A percentile compares a stretch with the other conserved stretches of the same genome.
Evolutionary conservation across 2,797 vertebrate species (phyloP).

Genomic region (Chiloscyllium punctatum): DNA sequence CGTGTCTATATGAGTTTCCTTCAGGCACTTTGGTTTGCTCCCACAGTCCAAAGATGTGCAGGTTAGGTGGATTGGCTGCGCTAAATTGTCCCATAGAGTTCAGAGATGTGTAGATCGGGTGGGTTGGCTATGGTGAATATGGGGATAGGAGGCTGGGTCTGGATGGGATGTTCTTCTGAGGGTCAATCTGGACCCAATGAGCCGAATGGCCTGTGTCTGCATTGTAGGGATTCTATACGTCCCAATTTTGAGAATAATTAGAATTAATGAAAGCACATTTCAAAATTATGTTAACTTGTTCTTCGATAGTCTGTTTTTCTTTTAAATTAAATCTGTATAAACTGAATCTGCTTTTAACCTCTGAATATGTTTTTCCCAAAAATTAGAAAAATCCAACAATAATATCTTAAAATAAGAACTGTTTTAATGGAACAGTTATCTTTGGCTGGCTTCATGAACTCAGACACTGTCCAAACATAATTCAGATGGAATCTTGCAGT

Average conservation of each 20-base stretch:
- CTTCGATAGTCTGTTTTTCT: background rate
- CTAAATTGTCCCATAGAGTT: too few species aligned
- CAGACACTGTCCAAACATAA: background rate
- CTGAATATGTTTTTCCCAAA: slow-evolving; percentile 8
- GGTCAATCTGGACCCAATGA: too few species aligned
- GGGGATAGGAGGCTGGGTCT: too few species aligned
- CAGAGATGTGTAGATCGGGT: too few species aligned
- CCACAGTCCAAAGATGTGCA: too few species aligned
- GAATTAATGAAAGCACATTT: background rate
- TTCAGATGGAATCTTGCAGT: background rate
- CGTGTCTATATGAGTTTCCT: too few species aligned
- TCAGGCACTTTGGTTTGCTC: too few species aligned
- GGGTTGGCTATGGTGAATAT: too few species aligned
- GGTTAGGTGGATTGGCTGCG: too few species aligned
- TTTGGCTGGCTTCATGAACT: background rate
- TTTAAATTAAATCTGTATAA: background rate
- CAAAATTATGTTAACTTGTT: background rate
- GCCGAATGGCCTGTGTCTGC: too few species aligned
- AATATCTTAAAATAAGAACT: slow-evolving; percentile 24
- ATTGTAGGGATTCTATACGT: too few species aligned
- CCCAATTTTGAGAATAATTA: background rate
- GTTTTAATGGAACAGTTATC: background rate
- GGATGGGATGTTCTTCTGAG: too few species aligned
- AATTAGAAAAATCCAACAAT: slow-evolving; percentile 30
- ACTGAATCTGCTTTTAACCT: background rate